These are phyloP conservation scores for Scaptomyza flava DNA, from an alignment of 2,888 invertebrate species.

Conservation along the genomic window DNA sequence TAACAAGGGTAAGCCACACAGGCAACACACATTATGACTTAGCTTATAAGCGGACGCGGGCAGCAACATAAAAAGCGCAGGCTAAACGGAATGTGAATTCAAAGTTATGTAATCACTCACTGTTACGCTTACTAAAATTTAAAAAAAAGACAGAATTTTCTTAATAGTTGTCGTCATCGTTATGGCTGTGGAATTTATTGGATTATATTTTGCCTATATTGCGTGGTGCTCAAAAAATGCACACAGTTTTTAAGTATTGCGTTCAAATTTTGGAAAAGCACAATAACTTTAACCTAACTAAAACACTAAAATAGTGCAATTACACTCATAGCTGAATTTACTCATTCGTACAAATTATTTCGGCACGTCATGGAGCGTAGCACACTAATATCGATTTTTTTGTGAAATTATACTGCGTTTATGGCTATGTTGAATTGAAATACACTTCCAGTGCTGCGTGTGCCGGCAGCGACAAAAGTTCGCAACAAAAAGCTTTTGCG, in stretches of 20 bases:
- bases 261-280: constrained; percentile 21
- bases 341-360: constrained; percentile 1
- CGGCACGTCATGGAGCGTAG: constrained; percentile 14
- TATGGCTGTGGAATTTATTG: constrained; percentile 7
- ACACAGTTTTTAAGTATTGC: constrained; percentile 29
- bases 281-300: not conserved
- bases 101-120: constrained; percentile 75
- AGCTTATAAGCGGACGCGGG: constrained; percentile 40
- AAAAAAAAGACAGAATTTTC: constrained; percentile 26
- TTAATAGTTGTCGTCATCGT: not conserved
- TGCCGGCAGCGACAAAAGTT: constrained; percentile 45
- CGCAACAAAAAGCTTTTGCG: constrained; percentile 49
- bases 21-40: constrained; percentile 45
- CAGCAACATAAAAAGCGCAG: constrained; percentile 1
- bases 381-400: constrained; percentile 52
- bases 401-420: not conserved
- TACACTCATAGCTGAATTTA: constrained; percentile 10
- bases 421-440: constrained; percentile 49
- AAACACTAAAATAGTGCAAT: not conserved
- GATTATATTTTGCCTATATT: constrained; percentile 4
- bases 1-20: constrained; percentile 59
- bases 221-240: constrained; percentile 15
- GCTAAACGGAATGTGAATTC: constrained; percentile 14
- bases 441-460: constrained; percentile 49
- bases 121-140: constrained; percentile 56